Evolutionary conservation across 2,797 vertebrate species (phyloP), one percentile per base, ranked within the genome.

Genomic region (Enteromius paludinosus): DNA sequence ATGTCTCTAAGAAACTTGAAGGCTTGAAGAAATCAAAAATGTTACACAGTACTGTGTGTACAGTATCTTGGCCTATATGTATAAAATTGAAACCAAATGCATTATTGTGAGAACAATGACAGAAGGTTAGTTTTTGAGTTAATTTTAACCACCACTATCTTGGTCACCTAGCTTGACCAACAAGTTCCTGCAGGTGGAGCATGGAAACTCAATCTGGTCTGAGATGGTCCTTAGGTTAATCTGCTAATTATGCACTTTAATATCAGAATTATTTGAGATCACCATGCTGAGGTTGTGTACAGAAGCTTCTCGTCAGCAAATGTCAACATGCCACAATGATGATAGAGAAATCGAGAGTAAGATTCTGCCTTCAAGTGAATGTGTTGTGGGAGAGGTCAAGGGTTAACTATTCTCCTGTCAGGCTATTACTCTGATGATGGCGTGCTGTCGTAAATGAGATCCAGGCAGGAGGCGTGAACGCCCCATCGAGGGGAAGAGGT

Each of bases 371-470:
- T 82, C 15, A 56, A 74, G 81, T 35, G 65, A 38, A 69, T 79
- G 30, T 54, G 15, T 72, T 64, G 68, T 20, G 38, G n/a, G 20
- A 66, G 35, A 70, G 81, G 81, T 87, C 47, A 79, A 75, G 64
- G 79, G 82, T 85, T 84, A 85, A 85, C 83, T 66, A 41, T 83
- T 68, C 73, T 80, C 47, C 68, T 83, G 79, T 87, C 85, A 86
- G 79, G 33, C 62, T 82, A 49, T 41, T 52, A n/a, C 80, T 47
- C 69, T 68, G 71, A 64, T 79, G 62, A 84, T 71, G 59, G 30
- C 5, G 8, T 52, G 62, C 14, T 85, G 82, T 73, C 54, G 33
- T 45, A 73, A 78, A 84, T 76, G 78, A 85, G 80, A 38, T 45
- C 59, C 78, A 45, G 83, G 78, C 80, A 80, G 85, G 61, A 84